Evolutionary conservation across 1,140 invertebrate genomes (phyloP), one percentile per base, ranked within the genome.

Genomic region (Spodoptera litura): DNA sequence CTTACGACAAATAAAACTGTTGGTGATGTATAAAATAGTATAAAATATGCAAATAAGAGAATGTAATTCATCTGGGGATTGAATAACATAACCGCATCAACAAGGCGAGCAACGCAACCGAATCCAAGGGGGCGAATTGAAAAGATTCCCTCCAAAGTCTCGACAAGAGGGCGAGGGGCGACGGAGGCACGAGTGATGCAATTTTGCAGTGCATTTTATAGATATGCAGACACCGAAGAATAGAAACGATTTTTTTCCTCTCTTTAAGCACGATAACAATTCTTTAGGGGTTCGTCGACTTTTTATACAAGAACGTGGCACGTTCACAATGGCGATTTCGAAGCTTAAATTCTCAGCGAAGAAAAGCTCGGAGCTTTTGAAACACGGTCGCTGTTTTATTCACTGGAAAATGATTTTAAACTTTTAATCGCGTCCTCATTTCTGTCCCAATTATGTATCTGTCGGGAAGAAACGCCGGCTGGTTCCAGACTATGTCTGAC

Each of bases 161-260:
- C 56, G 58, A 27, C 58, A 38, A 70, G 59, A 83, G 83, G 82
- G 87, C 84, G 84, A 84, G 82, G 73, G 79, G 79, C 55, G 66
- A 15, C 53, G 38, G 80, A 82, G 86, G 81, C 85, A 68, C 49
- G 78, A 87, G 78, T 84, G 83, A 86, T 87, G 89, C 88, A 90
- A 87, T 89, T 92, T 86, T 83, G 81, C 86, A 87, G 83, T 89
- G 83, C 85, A 89, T 81, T 87, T 83, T 83, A 81, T 83, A 87
- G 84, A 85, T 83, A 83, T 79, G 79, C 82, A 80, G 79, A 52
- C 79, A 11, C 71, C 59, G 55, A 78, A 75, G 61, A 85, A 81
- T 78, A 82, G 80, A 73, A 74, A 73, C 35, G 61, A 59, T 53
- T 85, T 82, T 85, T 85, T 85, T 78, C 77, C 64, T 85, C 81